A percentile compares a stretch with the other conserved stretches of the same genome.
Evolutionary conservation across 2,113 vertebrate genomes (phyloP).

Genomic region (Microcebus tavaratra): DNA sequence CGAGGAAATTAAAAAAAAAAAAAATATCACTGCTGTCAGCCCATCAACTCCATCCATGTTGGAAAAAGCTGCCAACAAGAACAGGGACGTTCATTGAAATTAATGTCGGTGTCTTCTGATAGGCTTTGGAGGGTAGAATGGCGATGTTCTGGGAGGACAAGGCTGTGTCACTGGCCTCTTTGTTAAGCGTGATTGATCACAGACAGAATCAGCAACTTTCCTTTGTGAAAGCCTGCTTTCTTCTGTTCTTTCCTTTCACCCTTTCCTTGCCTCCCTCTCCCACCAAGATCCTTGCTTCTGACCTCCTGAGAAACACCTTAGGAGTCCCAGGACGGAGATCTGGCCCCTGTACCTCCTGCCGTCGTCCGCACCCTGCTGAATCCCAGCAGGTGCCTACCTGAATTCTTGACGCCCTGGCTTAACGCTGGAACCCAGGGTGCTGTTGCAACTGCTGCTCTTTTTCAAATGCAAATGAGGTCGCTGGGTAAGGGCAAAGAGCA

Average conservation of each 20-base stretch:
- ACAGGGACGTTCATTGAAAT: slow-evolving; percentile 74
- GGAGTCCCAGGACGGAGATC: background rate
- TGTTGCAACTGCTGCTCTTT: slow-evolving; percentile 37
- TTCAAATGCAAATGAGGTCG: slow-evolving; percentile 68
- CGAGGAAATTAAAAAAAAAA: background rate
- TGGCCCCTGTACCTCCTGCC: background rate
- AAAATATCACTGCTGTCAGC: slow-evolving; percentile 32
- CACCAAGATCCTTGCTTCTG: slow-evolving; percentile 16
- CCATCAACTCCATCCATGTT: background rate
- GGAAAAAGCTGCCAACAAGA: slow-evolving; percentile 72
- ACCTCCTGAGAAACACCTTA: slow-evolving; percentile 29
- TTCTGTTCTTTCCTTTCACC: slow-evolving; percentile 55
- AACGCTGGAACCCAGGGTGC: background rate
- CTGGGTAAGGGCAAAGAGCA: slow-evolving; percentile 49
- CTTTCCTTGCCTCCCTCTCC: slow-evolving; percentile 10
- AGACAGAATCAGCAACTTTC: slow-evolving; percentile 70
- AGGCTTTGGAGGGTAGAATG: slow-evolving; percentile 49
- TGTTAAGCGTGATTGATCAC: slow-evolving; percentile 73
- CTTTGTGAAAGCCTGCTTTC: slow-evolving; percentile 68
- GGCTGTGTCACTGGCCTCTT: slow-evolving; percentile 71
- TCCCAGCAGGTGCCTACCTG: background rate
- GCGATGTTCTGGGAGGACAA: slow-evolving; percentile 45
- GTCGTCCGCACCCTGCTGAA: background rate
- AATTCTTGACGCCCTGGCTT: background rate
- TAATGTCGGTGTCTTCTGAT: slow-evolving; percentile 56